Base-by-base conservation (phyloP, 2,888 invertebrate species). In the Idaea aversata region DNA sequence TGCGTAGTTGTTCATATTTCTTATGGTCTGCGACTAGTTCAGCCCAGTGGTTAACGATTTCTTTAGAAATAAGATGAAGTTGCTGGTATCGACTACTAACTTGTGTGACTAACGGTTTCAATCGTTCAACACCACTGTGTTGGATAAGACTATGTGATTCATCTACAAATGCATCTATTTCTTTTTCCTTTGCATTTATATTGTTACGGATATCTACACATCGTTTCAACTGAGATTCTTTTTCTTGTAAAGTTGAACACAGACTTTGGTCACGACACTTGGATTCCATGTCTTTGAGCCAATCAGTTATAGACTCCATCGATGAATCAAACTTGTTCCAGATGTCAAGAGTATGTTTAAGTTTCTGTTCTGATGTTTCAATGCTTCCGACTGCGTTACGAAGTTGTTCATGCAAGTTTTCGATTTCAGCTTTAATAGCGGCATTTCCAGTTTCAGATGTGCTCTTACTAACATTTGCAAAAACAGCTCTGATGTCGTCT, bases 281-380 rank as follows among this genome's bases (percentile, higher is more conserved):
- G 7, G 95, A 94, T 91, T 99, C 98, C 83, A 96, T 95, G 36
- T 95, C 93, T 78, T 97, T 96, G 73, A 98, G 95, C 98, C 98
- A 98, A 75, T 96, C 96, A 13, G 96, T 96, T 47, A 98, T 95
- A 34, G 94, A 94, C 72, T 98, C 97, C 60, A 98, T 93, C 38
- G 95, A 95, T 61, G 94, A 94, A 82, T 99, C 98, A 85, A 98
- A 99, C 68, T 96, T 95, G 73, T 96, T 94, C 99, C 99, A 99
- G 82, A 97, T 96, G 63, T 95, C 94, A 1, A 97, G 87, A 0
- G 96, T 95, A 68, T 95, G 94, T 71, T 96, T 95, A 67, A 98
- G 95, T 79, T 96, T 97, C 35, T 94, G 94, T 79, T 96, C 95
- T 6, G 96, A 95, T 36, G 94, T 93, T 76, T 94, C 94, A 67